Percentiles rank a stretch among this genome's conserved stretches.
Conservation (phyloP, 1,140 invertebrate genomes). For the Diabrotica virgifera region DNA sequence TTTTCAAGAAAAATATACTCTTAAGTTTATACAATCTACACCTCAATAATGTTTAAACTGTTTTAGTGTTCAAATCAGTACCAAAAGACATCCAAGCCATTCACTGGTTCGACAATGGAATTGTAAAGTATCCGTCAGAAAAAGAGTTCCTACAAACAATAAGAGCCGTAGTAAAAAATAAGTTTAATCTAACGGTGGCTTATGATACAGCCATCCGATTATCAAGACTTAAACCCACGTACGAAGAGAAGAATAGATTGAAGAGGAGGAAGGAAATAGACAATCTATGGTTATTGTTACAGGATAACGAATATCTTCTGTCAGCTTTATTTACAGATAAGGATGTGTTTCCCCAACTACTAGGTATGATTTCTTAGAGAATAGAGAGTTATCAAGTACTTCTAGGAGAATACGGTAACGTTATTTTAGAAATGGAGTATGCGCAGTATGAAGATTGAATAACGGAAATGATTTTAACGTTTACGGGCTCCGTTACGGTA, state of each 20-base stretch:
- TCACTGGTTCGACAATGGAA: slow-evolving; percentile 53
- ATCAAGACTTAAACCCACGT: slow-evolving; percentile 47
- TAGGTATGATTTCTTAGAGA: no score
- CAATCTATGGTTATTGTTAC: slow-evolving; percentile 60
- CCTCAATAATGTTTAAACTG: not conserved
- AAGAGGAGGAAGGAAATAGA: slow-evolving; percentile 57
- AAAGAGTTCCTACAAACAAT: slow-evolving; percentile 54
- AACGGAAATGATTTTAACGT: no score
- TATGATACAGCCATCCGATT: slow-evolving; percentile 51
- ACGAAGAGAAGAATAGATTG: slow-evolving; percentile 45
- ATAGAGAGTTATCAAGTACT: no score
- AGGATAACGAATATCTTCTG: slow-evolving; percentile 65
- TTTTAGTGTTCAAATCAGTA: slow-evolving; percentile 56
- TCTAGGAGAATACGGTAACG: no score
- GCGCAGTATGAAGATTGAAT: no score
- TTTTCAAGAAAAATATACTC: no score
- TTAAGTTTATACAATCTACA: no score
- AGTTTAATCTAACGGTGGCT: slow-evolving; percentile 54
- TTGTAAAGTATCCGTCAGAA: slow-evolving; percentile 53
- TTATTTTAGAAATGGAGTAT: no score
- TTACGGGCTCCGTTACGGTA: no score
- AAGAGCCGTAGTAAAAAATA: slow-evolving; percentile 51
- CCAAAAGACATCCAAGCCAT: slow-evolving; percentile 41
- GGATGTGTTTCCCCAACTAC: slow-evolving; percentile 62
- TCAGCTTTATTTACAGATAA: slow-evolving; percentile 57